Evolutionary conservation across 2,797 vertebrate species (phyloP), one percentile per base, ranked within the genome.

Genomic region (Petrocephalus schoutedeni): DNA sequence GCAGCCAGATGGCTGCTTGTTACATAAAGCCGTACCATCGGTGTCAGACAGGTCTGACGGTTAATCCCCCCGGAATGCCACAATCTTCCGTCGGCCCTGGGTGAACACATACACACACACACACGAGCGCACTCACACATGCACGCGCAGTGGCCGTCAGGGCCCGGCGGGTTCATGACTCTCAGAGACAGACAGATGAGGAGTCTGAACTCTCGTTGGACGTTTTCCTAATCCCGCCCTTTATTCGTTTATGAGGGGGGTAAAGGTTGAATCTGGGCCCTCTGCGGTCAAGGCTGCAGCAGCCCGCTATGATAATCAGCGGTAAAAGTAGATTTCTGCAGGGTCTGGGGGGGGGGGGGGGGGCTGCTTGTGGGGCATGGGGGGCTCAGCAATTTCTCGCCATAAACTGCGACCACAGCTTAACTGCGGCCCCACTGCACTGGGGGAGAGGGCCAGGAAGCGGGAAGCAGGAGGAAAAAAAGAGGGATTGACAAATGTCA

Each of bases 261-360:
- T 32, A 28, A 87, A n/a, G 32, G 5, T 21, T n/a, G 12, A n/a
- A 21, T 53, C 61, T 56, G 21, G 2, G 0, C 3, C 89, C 90
- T 94, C 93, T 92, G 91, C 93, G 89, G 89, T 90, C 86, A 92
- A 93, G 92, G 90, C 92, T 82, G 91, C 91, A 85, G 71, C 90
- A 89, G 89, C 93, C 92, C 89, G 89, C 91, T 91, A 95, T 92
- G 93, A 95, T 93, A 94, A 94, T 94, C 92, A 92, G 89, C 85
- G 3, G 80, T 93, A 91, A 95, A 95, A 95, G 94, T 92, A 90
- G 92, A 92, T 94, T 93, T 93, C 95, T 95, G 93, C 93, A 86
- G 93, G 94, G 94, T 91, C 92, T 94, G 89, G 92, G 91, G 90
- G 91, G 86, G 61, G 87, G 87, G 89, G 87, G 89, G 89, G 3